These are phyloP conservation scores for Lithosia quadra DNA, from an alignment of 2,888 invertebrate species.

Conservation along the genomic window DNA sequence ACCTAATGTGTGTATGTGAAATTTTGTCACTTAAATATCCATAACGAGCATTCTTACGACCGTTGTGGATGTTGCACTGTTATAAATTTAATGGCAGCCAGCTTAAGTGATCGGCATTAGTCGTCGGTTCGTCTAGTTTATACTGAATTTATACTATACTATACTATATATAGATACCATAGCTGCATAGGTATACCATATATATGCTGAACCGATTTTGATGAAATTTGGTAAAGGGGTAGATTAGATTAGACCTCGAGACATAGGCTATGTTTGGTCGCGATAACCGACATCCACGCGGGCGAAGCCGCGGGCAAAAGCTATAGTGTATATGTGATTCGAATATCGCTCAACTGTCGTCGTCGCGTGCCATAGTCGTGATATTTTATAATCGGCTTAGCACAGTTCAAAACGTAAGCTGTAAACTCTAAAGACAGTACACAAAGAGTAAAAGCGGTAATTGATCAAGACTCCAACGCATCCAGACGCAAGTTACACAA, in stretches of 20 bases:
- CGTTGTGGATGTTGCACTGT: neutral
- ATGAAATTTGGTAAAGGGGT: too few relatives aligned
- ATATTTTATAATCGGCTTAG: conserved; percentile 24
- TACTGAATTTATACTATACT: too few relatives aligned
- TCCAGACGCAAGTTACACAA: conserved; percentile 18
- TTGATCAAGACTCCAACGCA: conserved; percentile 22
- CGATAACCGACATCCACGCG: too few relatives aligned
- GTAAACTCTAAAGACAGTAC: conserved; percentile 15
- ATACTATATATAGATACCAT: too few relatives aligned
- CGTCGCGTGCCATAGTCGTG: conserved; percentile 5
- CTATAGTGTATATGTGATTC: neutral
- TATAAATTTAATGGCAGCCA: neutral
- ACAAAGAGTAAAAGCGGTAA: conserved; percentile 25
- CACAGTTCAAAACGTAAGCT: conserved; percentile 17
- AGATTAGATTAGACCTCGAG: too few relatives aligned
- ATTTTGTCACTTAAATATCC: too few relatives aligned
- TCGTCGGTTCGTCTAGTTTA: neutral
- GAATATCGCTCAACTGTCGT: conserved; percentile 5
- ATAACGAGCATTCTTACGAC: too few relatives aligned
- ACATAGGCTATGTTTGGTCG: too few relatives aligned
- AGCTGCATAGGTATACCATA: too few relatives aligned
- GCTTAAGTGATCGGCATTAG: neutral
- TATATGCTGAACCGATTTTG: too few relatives aligned
- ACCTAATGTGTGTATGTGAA: too few relatives aligned
- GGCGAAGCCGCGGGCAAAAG: too few relatives aligned